Percentiles rank a stretch among this genome's conserved stretches.
Conservation (phyloP, 1,140 invertebrate species). For the Drosophila lacertosa region DNA sequence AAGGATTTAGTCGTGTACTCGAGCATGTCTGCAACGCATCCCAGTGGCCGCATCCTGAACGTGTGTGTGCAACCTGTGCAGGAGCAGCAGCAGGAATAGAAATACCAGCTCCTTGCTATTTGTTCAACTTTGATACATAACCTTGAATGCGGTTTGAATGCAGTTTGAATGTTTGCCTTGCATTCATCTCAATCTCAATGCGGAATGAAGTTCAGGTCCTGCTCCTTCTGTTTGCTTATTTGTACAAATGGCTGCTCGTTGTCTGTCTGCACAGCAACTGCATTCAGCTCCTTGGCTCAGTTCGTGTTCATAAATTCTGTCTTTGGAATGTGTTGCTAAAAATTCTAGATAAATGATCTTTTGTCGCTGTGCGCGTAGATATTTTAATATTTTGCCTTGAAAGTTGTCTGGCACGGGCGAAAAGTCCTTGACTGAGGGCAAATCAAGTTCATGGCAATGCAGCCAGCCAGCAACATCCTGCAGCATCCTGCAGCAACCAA, state of each 20-base stretch:
- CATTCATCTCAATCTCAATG: constrained; percentile 64
- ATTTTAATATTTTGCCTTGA: constrained; percentile 79
- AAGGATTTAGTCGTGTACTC: constrained; percentile 79
- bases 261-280: constrained; percentile 4
- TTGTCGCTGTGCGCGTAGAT: constrained; percentile 64
- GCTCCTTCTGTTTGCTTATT: constrained; percentile 65
- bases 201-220: constrained; percentile 29
- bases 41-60: constrained; percentile 30
- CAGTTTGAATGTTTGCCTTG: constrained; percentile 76
- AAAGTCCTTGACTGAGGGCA: constrained; percentile 82
- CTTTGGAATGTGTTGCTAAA: constrained; percentile 70
- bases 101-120: constrained; percentile 44
- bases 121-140: constrained; percentile 80
- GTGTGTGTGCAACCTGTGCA: constrained; percentile 10
- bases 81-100: too few relatives aligned
- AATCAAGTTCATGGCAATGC: constrained; percentile 79
- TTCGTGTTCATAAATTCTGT: constrained; percentile 76
- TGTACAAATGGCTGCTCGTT: constrained; percentile 76
- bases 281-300: background rate
- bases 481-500: constrained; percentile 26
- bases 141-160: constrained; percentile 83
- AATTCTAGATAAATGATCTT: constrained; percentile 81
- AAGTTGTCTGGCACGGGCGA: constrained; percentile 43
- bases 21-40: constrained; percentile 60
- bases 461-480: constrained; percentile 16